Percentiles rank a stretch among this genome's conserved stretches.
phyloP scores from a whole-genome alignment of 1,140 invertebrate species.

The Brachionus paranguensis region DNA sequence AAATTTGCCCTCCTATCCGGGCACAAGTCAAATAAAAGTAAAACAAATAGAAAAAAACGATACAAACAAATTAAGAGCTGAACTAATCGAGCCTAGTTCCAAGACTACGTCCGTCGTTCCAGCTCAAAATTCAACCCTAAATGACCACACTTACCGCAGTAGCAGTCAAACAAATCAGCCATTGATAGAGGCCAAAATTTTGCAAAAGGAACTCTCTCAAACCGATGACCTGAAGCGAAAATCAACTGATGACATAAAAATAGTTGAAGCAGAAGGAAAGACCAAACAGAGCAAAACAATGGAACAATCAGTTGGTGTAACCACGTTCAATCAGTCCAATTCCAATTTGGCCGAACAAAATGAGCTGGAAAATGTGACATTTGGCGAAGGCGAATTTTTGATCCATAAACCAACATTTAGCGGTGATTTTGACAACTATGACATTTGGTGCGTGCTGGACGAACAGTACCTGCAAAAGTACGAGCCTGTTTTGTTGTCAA shows the following conservation, averaged over 20 bases:
- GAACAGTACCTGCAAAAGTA: slow-evolving; percentile 38
- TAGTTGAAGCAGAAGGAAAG: background rate
- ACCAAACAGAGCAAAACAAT: background rate
- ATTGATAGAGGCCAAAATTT: background rate
- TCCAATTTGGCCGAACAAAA: background rate
- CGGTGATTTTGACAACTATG: slow-evolving; percentile 39
- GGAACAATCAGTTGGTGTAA: background rate
- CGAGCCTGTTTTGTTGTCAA: slow-evolving; percentile 35
- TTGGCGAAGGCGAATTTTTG: slow-evolving; percentile 26
- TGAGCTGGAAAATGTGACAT: slow-evolving; percentile 14
- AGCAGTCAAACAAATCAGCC: background rate
- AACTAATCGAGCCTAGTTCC: background rate
- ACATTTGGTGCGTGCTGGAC: slow-evolving; percentile 32
- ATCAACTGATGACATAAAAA: background rate
- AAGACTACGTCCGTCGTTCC: background rate
- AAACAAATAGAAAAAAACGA: background rate
- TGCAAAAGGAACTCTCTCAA: background rate
- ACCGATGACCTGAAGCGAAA: background rate
- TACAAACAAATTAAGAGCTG: background rate
- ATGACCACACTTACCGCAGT: slow-evolving; percentile 21
- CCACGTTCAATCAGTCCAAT: background rate
- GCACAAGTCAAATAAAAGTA: slow-evolving; percentile 2
- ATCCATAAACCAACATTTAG: slow-evolving; percentile 35
- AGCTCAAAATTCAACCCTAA: slow-evolving; percentile 1
- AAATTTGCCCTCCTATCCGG: background rate